Conservation (phyloP, 2,113 vertebrate species). For the Syngnathus scovelli region DNA sequence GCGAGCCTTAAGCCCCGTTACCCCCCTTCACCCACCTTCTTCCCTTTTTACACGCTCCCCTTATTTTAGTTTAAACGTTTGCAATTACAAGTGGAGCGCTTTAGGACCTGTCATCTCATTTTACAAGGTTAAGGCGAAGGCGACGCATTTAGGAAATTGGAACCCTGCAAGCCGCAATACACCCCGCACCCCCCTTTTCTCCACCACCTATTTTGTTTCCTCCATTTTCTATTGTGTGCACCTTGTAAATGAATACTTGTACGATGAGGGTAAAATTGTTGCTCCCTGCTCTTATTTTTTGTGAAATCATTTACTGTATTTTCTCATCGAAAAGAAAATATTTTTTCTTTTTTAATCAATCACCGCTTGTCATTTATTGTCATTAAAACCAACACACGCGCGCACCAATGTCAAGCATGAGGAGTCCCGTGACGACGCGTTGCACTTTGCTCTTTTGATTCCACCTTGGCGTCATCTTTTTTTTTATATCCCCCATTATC, state of each 20-base stretch:
- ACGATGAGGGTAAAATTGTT: slow-evolving; percentile 13
- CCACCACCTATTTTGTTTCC: slow-evolving; percentile 34
- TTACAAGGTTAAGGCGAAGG: slow-evolving; percentile 68
- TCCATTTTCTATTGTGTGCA: slow-evolving; percentile 27
- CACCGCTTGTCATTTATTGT: slow-evolving; percentile 35
- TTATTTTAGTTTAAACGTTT: slow-evolving; percentile 56
- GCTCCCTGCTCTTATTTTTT: slow-evolving; percentile 5
- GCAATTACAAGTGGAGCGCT: slow-evolving; percentile 65
- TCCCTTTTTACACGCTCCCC: slow-evolving; percentile 23
- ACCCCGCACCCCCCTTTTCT: slow-evolving; percentile 23
- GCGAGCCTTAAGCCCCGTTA: slow-evolving; percentile 52
- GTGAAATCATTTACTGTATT: not conserved
- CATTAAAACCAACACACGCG: slow-evolving; percentile 48
- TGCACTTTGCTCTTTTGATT: slow-evolving; percentile 37
- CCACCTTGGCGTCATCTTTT: not conserved
- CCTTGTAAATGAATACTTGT: slow-evolving; percentile 50
- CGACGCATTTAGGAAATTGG: slow-evolving; percentile 59
- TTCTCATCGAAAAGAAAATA: not conserved
- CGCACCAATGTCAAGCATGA: slow-evolving; percentile 28
- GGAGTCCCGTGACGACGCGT: not conserved
- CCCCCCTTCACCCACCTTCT: slow-evolving; percentile 46
- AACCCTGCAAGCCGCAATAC: slow-evolving; percentile 27
- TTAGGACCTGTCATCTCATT: slow-evolving; percentile 65
- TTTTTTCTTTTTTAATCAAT: not conserved
- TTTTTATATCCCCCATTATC: not conserved